These are phyloP conservation scores for Casuarius casuarius DNA, from an alignment of 2,113 vertebrate species.

Conservation along the genomic window DNA sequence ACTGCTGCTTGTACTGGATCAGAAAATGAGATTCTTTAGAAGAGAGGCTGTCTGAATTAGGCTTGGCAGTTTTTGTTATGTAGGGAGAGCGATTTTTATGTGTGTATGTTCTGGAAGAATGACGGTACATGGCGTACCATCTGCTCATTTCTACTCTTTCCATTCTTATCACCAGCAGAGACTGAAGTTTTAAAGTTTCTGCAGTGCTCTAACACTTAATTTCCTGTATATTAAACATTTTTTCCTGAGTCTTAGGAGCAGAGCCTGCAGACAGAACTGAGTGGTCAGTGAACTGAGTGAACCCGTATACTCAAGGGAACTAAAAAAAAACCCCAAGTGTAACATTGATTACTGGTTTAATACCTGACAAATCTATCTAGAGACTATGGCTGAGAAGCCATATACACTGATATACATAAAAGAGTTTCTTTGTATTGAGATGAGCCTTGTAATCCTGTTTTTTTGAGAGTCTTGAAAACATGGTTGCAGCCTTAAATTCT, in stretches of 20 bases:
- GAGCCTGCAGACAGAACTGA: neutral
- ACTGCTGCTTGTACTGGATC: neutral
- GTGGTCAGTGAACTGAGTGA: constrained; percentile 24
- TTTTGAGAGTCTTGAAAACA: neutral
- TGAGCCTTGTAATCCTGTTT: constrained; percentile 4
- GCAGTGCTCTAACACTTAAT: neutral
- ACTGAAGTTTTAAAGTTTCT: neutral
- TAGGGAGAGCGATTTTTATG: neutral
- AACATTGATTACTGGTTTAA: neutral
- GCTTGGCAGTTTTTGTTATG: neutral
- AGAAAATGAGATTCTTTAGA: neutral
- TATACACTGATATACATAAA: neutral
- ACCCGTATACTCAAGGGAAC: neutral
- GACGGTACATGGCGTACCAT: neutral
- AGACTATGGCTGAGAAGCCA: neutral
- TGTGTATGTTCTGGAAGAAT: neutral
- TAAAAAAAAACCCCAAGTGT: neutral
- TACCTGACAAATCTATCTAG: neutral
- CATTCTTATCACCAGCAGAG: neutral
- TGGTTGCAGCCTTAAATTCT: neutral
- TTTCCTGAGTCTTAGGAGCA: neutral
- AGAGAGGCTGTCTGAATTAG: neutral
- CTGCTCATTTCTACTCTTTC: constrained; percentile 8
- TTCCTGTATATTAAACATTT: neutral
- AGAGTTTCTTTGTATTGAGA: neutral